Evolutionary conservation across 2,113 vertebrate genomes (phyloP).

Genomic region (Sturnira hondurensis): DNA sequence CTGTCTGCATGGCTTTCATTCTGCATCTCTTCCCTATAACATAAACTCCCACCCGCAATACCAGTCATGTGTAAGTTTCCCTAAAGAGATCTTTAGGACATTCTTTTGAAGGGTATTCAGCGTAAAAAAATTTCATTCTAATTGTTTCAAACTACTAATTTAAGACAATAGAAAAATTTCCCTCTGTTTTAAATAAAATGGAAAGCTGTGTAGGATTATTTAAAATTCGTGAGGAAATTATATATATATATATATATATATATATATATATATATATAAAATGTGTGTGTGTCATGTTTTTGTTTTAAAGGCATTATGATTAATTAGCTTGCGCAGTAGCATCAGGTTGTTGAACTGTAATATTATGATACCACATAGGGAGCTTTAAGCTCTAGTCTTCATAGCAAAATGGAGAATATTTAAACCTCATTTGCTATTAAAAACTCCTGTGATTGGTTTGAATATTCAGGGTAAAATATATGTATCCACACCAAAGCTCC

Average conservation of each 20-base stretch:
- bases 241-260: not conserved
- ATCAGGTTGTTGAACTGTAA: not conserved
- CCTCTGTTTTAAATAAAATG: not conserved
- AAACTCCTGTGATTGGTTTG: not conserved
- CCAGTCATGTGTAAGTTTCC: not conserved
- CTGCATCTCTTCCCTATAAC: not conserved
- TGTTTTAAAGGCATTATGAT: not conserved
- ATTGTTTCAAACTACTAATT: not conserved
- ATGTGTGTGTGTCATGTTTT: not conserved
- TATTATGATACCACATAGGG: not conserved
- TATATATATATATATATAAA: not conserved
- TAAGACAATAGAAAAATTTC: not conserved
- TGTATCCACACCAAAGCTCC: not conserved
- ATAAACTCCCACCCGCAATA: not conserved
- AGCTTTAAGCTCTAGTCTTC: not conserved
- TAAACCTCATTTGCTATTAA: not conserved
- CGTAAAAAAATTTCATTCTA: not conserved
- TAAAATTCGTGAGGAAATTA: not conserved
- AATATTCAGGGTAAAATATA: not conserved
- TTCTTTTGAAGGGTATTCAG: not conserved
- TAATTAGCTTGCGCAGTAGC: not conserved
- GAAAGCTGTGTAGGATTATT: not conserved
- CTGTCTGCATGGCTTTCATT: not conserved
- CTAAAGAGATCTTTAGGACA: not conserved
- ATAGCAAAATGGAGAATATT: not conserved